A percentile compares a stretch with the other conserved stretches of the same genome.
These are phyloP conservation scores for Melanotus villosus DNA, from an alignment of 2,888 invertebrate species.

Conservation along the genomic window DNA sequence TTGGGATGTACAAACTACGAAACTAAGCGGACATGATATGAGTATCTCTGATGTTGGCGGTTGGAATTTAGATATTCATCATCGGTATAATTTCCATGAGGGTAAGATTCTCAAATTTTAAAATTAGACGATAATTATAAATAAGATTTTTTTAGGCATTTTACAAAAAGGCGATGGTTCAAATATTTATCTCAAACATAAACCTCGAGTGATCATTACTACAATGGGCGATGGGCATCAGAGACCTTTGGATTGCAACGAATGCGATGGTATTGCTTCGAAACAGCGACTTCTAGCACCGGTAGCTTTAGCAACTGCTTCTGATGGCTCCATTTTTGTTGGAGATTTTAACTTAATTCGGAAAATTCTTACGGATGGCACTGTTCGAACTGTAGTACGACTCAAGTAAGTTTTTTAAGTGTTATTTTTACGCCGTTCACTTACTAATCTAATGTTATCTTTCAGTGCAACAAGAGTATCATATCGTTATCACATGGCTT, in stretches of 20 bases:
- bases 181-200: constrained; percentile 93
- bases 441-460: constrained; percentile 56
- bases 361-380: constrained; percentile 88
- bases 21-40: constrained; percentile 96
- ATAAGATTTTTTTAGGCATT: constrained; percentile 83
- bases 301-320: constrained; percentile 90
- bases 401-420: constrained; percentile 76
- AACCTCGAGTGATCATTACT: constrained; percentile 91
- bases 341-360: constrained; percentile 96
- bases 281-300: constrained; percentile 91
- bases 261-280: constrained; percentile 85
- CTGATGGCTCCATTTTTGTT: constrained; percentile 94
- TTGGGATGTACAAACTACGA: constrained; percentile 97
- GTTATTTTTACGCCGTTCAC: too few species aligned
- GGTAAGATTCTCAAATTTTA: too few species aligned
- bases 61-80: constrained; percentile 98
- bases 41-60: constrained; percentile 97
- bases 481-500: constrained; percentile 96
- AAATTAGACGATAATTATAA: too few species aligned
- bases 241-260: constrained; percentile 86
- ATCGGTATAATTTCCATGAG: constrained; percentile 98
- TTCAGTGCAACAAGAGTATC: constrained; percentile 92
- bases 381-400: constrained; percentile 83
- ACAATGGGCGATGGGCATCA: constrained; percentile 94
- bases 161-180: constrained; percentile 98